phyloP scores from a whole-genome alignment of 2,113 vertebrate species.

The Poeciliopsis prolifica region DNA sequence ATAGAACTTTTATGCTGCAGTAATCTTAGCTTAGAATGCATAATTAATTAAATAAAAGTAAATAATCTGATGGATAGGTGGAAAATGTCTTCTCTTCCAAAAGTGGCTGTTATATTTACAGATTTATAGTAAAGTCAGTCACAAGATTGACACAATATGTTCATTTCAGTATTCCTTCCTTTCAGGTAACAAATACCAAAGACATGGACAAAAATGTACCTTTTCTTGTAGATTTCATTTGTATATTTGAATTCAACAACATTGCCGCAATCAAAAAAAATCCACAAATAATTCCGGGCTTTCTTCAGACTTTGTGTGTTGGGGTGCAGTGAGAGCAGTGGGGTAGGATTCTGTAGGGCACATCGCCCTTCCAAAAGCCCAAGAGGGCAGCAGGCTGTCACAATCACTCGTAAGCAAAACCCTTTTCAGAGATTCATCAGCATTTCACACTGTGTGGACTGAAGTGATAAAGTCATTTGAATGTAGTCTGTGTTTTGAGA shows the following conservation, averaged over 20 bases:
- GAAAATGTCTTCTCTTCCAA: neutral
- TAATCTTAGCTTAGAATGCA: constrained; percentile 58
- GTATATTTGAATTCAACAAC: constrained; percentile 58
- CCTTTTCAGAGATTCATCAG: constrained; percentile 44
- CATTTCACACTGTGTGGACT: constrained; percentile 4
- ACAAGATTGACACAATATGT: constrained; percentile 50
- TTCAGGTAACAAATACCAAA: no score
- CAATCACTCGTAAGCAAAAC: constrained; percentile 51
- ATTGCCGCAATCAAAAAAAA: constrained; percentile 60
- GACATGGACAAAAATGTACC: constrained; percentile 51
- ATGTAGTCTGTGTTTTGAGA: constrained; percentile 2
- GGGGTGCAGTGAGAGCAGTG: constrained; percentile 47
- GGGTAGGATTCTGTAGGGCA: constrained; percentile 52
- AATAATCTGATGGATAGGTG: constrained; percentile 12
- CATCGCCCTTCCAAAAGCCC: constrained; percentile 54
- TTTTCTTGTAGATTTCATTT: constrained; percentile 61
- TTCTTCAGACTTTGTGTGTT: constrained; percentile 49
- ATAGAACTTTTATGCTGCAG: constrained; percentile 51
- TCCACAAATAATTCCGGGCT: constrained; percentile 71
- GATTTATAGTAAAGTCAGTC: constrained; percentile 25
- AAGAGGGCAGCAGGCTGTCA: constrained; percentile 55
- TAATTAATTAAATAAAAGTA: constrained; percentile 23
- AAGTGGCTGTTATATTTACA: neutral
- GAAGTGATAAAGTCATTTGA: neutral
- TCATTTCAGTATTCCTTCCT: constrained; percentile 52